These are phyloP conservation scores for Sebastes baramenuke DNA, from an alignment of 2,797 vertebrate species.

Conservation along the genomic window DNA sequence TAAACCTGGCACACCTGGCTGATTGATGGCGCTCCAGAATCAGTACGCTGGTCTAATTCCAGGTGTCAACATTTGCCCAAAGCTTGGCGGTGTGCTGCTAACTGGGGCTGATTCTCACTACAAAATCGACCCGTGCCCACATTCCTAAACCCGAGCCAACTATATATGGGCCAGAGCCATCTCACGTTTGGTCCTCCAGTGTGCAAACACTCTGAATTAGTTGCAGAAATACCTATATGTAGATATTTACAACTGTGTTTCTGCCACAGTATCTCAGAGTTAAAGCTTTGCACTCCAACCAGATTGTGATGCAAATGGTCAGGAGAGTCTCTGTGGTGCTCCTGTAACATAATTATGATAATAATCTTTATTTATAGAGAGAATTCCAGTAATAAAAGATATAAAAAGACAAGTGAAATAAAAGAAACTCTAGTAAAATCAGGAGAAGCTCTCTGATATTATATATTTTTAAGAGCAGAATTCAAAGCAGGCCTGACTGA, in stretches of 20 bases:
- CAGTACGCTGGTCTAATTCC: neutral
- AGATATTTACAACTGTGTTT: neutral
- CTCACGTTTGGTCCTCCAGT: neutral
- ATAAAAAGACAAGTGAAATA: neutral
- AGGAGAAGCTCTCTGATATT: neutral
- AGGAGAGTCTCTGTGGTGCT: neutral
- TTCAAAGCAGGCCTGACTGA: neutral
- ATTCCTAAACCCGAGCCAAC: neutral
- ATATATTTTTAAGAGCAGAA: neutral
- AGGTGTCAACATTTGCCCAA: neutral
- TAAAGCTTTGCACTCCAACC: neutral
- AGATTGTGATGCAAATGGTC: neutral
- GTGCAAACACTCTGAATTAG: neutral
- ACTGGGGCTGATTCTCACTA: neutral
- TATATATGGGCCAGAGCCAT: neutral
- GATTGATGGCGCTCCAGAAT: conserved; percentile 1
- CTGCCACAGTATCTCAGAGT: neutral
- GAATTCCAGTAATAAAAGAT: neutral
- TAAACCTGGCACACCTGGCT: neutral
- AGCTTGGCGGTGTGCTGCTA: neutral
- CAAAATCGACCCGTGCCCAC: neutral
- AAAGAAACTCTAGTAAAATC: neutral
- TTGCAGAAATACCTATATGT: neutral
- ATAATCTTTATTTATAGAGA: no score
- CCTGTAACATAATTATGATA: neutral